Conservation (phyloP, 2,888 invertebrate species). For the Leptinotarsa juncta region DNA sequence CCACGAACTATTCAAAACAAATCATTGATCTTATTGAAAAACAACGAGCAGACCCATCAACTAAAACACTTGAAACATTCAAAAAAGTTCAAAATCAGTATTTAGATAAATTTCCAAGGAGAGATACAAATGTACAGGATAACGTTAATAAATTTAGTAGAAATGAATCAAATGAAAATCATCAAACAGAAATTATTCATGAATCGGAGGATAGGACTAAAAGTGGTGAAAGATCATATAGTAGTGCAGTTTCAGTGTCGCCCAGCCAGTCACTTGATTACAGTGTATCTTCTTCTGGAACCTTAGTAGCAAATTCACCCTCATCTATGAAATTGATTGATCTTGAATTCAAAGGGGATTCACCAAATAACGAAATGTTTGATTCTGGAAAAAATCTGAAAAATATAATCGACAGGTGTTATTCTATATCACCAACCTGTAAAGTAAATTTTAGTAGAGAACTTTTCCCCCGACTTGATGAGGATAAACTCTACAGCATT, state of each 20-base stretch:
- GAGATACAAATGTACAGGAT: not conserved
- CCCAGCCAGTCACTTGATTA: conserved; percentile 54
- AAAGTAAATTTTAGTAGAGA: conserved; percentile 39
- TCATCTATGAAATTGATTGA: conserved; percentile 36
- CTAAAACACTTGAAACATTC: conserved; percentile 23
- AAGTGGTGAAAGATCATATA: conserved; percentile 24
- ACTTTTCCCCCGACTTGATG: conserved; percentile 42
- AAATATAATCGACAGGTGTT: not conserved
- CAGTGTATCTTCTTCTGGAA: conserved; percentile 43
- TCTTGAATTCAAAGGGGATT: conserved; percentile 33
- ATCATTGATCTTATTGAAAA: conserved; percentile 56
- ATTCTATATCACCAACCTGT: not conserved
- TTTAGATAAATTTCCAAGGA: not conserved
- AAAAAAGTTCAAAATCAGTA: conserved; percentile 27
- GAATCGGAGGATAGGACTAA: not conserved
- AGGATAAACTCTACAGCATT: conserved; percentile 7
- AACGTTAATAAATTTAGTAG: not conserved
- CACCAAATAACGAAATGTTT: conserved; percentile 16
- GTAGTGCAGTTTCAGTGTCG: conserved; percentile 38
- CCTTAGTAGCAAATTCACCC: conserved; percentile 37
- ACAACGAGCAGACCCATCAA: conserved; percentile 33
- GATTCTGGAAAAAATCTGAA: not conserved
- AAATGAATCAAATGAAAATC: not conserved
- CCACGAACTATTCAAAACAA: conserved; percentile 56
- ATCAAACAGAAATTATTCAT: not conserved